phyloP scores from a whole-genome alignment of 2,797 vertebrate genomes.

The Danio aesculapii region DNA sequence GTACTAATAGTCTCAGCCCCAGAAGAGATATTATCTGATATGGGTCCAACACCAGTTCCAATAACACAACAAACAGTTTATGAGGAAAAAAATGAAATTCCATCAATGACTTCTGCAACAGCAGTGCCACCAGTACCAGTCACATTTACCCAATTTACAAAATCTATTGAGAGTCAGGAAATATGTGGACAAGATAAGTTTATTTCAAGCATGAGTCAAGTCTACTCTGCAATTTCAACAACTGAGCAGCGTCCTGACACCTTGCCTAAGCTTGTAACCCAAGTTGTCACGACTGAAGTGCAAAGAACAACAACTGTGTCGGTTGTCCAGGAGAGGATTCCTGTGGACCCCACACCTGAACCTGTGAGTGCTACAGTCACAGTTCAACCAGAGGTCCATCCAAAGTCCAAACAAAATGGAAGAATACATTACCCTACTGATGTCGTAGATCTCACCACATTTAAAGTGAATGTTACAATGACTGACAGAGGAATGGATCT shows the following conservation, averaged over 20 bases:
- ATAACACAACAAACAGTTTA: slow-evolving; percentile 24
- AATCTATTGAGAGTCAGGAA: slow-evolving; percentile 82
- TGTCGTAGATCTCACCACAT: slow-evolving; percentile 92
- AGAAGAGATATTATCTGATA: slow-evolving; percentile 24
- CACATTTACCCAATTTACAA: slow-evolving; percentile 76
- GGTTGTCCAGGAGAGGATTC: slow-evolving; percentile 81
- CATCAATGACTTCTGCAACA: slow-evolving; percentile 53
- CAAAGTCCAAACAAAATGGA: slow-evolving; percentile 84
- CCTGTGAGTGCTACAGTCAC: slow-evolving; percentile 64
- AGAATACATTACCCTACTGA: slow-evolving; percentile 83
- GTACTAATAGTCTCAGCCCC: slow-evolving; percentile 47
- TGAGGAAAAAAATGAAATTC: slow-evolving; percentile 44
- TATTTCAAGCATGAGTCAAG: slow-evolving; percentile 83
- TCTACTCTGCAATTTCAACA: slow-evolving; percentile 82
- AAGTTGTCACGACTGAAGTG: slow-evolving; percentile 84
- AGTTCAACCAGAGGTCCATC: slow-evolving; percentile 81
- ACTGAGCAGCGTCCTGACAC: slow-evolving; percentile 77
- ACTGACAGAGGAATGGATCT: slow-evolving; percentile 91
- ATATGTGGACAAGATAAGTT: slow-evolving; percentile 81
- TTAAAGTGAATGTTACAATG: slow-evolving; percentile 84
- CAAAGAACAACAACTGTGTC: slow-evolving; percentile 85
- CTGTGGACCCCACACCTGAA: slow-evolving; percentile 79
- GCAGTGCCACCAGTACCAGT: slow-evolving; percentile 71
- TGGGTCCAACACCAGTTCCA: slow-evolving; percentile 27
- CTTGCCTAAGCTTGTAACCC: slow-evolving; percentile 79